Conservation (phyloP, 35 echinoderm and acorn worm species). For the Lytechinus variegatus region DNA sequence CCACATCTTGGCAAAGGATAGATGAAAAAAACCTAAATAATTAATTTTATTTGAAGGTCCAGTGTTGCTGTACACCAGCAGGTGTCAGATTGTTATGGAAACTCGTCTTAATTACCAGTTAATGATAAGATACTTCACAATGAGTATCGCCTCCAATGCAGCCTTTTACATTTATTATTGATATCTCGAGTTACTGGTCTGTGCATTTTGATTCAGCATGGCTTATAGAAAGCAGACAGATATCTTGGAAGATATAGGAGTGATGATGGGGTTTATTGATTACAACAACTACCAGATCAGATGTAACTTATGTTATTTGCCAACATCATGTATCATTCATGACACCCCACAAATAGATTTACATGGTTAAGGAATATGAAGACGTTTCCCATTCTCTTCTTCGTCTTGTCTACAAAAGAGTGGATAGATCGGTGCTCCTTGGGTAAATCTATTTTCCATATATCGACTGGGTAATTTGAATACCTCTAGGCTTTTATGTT, state of each 20-base stretch:
- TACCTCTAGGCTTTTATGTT: slow-evolving; percentile 6
- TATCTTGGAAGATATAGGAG: not conserved
- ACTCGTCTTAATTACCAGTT: not conserved
- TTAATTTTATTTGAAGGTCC: not conserved
- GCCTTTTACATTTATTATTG: not conserved
- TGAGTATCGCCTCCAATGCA: not conserved
- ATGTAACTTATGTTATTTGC: not conserved
- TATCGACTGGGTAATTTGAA: slow-evolving; percentile 23
- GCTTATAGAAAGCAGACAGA: not conserved
- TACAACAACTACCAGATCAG: not conserved
- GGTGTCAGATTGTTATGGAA: not conserved
- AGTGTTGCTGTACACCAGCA: not conserved
- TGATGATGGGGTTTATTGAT: not conserved
- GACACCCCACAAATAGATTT: not conserved
- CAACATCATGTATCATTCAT: not conserved
- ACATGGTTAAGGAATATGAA: not conserved
- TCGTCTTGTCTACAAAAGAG: not conserved
- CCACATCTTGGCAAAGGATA: not conserved
- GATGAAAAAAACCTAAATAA: not conserved
- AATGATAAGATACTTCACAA: not conserved
- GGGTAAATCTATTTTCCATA: slow-evolving; percentile 33
- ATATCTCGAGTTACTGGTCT: not conserved
- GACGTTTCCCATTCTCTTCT: not conserved
- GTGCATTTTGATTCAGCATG: not conserved
- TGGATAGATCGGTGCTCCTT: slow-evolving; percentile 34